Conservation (phyloP, 2,113 vertebrate species). For the Pelobates fuscus region DNA sequence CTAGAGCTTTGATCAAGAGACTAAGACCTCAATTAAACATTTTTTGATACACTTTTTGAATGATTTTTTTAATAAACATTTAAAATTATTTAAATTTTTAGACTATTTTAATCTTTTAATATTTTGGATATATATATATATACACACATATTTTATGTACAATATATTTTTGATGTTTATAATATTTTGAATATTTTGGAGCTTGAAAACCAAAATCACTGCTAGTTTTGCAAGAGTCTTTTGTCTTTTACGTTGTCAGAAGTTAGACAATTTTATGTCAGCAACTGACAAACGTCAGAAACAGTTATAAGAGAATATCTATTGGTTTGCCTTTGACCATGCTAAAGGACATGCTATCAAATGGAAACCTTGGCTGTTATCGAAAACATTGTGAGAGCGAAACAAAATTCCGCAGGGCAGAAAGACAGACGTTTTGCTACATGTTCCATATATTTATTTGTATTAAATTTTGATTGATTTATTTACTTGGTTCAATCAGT, state of each 20-base stretch:
- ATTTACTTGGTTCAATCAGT: not conserved
- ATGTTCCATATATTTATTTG: not conserved
- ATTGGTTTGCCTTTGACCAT: constrained; percentile 1
- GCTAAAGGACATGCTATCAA: constrained; percentile 20
- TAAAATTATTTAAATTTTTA: too few relatives aligned
- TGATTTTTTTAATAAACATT: too few relatives aligned
- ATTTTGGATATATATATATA: too few relatives aligned
- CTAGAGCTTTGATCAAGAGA: too few relatives aligned
- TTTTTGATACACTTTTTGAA: too few relatives aligned
- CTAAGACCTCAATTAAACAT: too few relatives aligned
- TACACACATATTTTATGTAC: too few relatives aligned
- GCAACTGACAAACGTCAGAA: not conserved
- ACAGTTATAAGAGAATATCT: not conserved
- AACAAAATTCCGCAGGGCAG: constrained; percentile 11
- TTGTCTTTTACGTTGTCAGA: not conserved
- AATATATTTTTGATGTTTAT: too few relatives aligned
- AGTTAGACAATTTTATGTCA: not conserved
- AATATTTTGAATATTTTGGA: too few relatives aligned
- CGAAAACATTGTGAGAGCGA: not conserved
- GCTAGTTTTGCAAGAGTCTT: too few relatives aligned
- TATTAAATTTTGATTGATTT: not conserved
- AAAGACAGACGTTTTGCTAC: not conserved
- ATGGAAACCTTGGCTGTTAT: constrained; percentile 29
- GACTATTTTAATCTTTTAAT: too few relatives aligned
- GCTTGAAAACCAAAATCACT: too few relatives aligned